Conservation (phyloP, 2,797 vertebrate species). For the Phyllotis vaccarum region DNA sequence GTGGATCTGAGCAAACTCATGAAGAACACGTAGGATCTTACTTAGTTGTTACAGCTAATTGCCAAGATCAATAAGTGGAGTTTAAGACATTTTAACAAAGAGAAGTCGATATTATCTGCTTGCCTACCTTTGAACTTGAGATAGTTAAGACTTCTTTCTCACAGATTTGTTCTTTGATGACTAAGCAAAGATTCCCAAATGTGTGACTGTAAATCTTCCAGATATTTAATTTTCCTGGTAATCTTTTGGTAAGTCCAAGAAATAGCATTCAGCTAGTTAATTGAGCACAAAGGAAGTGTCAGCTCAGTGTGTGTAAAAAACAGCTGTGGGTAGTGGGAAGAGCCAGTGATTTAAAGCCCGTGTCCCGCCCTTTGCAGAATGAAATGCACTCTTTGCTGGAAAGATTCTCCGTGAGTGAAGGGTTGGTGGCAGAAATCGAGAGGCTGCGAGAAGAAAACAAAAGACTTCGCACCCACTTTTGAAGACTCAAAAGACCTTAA, state of each 20-base stretch:
- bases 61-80: background rate
- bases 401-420: slow-evolving; percentile 96
- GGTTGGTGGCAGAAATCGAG: slow-evolving; percentile 96
- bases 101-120: slow-evolving; percentile 48
- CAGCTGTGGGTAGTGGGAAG: slow-evolving; percentile 60
- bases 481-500: slow-evolving; percentile 80
- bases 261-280: slow-evolving; percentile 14
- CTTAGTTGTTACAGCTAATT: slow-evolving; percentile 12
- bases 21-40: background rate
- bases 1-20: background rate
- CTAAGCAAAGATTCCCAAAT: slow-evolving; percentile 4
- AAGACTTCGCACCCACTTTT: slow-evolving; percentile 94
- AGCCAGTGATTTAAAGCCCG: slow-evolving; percentile 53
- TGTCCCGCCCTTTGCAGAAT: slow-evolving; percentile 88
- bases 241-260: slow-evolving; percentile 44
- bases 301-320: slow-evolving; percentile 53
- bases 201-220: slow-evolving; percentile 8
- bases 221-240: slow-evolving; percentile 24
- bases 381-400: slow-evolving; percentile 96
- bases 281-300: slow-evolving; percentile 27
- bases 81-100: slow-evolving; percentile 50
- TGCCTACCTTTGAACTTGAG: slow-evolving; percentile 34
- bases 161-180: background rate
- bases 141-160: slow-evolving; percentile 4
- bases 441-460: slow-evolving; percentile 96